A percentile compares a stretch with the other conserved stretches of the same genome.
Conservation (phyloP, 1,140 invertebrate species). For the Caenorhabditis tropicalis region DNA sequence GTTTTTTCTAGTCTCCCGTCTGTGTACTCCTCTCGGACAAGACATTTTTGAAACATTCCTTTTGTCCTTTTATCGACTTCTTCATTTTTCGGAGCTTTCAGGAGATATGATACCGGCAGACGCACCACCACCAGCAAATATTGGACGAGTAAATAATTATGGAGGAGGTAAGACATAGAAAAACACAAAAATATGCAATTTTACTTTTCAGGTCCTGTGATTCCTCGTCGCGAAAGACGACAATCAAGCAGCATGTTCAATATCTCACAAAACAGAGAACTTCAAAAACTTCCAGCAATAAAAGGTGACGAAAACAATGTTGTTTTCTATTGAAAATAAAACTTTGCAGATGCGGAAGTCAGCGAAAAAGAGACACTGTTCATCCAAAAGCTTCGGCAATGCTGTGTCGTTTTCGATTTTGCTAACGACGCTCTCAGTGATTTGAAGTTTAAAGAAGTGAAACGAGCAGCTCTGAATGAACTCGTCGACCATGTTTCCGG, state of each 20-base stretch:
- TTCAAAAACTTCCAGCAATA: neutral
- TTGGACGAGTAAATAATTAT: neutral
- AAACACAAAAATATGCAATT: neutral
- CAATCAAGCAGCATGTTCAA: constrained; percentile 42
- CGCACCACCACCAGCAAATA: constrained; percentile 11
- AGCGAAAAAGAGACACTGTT: constrained; percentile 75
- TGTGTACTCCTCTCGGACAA: constrained; percentile 25
- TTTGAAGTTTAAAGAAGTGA: constrained; percentile 76
- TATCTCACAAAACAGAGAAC: constrained; percentile 32
- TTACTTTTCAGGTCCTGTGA: constrained; percentile 26
- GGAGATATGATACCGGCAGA: constrained; percentile 24
- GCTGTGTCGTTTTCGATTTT: constrained; percentile 76
- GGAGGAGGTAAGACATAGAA: neutral
- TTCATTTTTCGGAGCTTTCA: neutral
- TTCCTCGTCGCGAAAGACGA: constrained; percentile 20
- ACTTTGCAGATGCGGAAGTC: constrained; percentile 81
- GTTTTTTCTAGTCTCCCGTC: neutral
- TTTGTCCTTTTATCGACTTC: neutral
- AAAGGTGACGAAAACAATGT: neutral
- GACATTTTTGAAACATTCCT: neutral
- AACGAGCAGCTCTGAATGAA: constrained; percentile 73
- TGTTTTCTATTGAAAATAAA: constrained; percentile 12
- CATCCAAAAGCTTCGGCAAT: constrained; percentile 76
- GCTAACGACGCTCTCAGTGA: constrained; percentile 72
- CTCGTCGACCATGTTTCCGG: constrained; percentile 69